Evolutionary conservation across 2,888 invertebrate species (phyloP), one percentile per base, ranked within the genome.

Genomic region (Zaprionus lineosus): DNA sequence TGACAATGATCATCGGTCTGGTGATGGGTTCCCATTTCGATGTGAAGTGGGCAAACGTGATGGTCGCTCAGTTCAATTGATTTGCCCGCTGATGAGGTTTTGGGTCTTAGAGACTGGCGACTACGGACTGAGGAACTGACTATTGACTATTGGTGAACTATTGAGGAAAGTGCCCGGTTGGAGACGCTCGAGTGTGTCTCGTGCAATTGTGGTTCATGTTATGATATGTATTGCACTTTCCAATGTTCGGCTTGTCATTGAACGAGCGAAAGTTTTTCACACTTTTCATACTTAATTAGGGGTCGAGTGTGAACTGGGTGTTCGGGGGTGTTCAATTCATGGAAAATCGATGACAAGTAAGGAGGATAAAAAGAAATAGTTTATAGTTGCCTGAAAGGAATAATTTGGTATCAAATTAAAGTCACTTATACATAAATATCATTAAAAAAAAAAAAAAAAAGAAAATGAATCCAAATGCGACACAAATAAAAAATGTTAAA

Each of bases 21-120:
- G 15, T 34, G 12, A 36, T 31, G 41, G n/a, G n/a, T n/a, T 46
- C 39, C 39, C 59, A 34, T 48, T 52, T 18, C 51, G 24, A 46
- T 50, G 55, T 67, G 28, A 76, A 77, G 76, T 79, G 62, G 46
- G 29, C 64, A 65, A 62, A 75, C 79, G 73, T 73, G 77, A 75
- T 64, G 57, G 61, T 46, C 57, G 55, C 46, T 62, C 55, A 51
- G 67, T 50, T 73, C 70, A 70, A 77, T 77, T 72, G 69, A 81
- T 81, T 77, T 68, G 58, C 37, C 46, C n/a, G n/a, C n/a, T 48
- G 64, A 36, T 40, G 44, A 8, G 8, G 7, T 4, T 11, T n/a
- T 31, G 31, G 11, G 14, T 8, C 24, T 24, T n/a, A 24, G 8
- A 24, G n/a, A 44, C 26, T 28, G 37, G 24, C 26, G 28, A 46